phyloP scores from a whole-genome alignment of 2,888 invertebrate species.

The Drosophila mayaguana region DNA sequence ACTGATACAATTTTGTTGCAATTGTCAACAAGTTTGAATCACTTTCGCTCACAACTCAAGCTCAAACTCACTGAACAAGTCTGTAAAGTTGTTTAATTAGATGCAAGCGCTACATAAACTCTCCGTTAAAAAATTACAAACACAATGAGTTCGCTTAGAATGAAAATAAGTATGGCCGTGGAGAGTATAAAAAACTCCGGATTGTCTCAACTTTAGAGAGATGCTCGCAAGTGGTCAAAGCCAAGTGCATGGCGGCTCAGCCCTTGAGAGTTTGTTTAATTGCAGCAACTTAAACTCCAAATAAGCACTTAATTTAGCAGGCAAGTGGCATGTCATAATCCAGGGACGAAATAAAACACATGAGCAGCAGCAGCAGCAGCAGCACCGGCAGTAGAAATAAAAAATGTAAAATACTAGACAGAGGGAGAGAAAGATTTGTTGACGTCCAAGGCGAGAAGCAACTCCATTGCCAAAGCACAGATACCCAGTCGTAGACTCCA shows the following conservation, averaged over 20 bases:
- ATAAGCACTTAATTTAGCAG: conserved; percentile 78
- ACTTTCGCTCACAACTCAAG: conserved; percentile 35
- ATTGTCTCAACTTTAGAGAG: conserved; percentile 40
- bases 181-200: background rate
- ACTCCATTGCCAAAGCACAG: conserved; percentile 57
- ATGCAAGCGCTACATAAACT: background rate
- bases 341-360: conserved; percentile 30
- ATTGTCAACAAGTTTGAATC: conserved; percentile 5
- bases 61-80: conserved; percentile 25
- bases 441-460: conserved; percentile 59
- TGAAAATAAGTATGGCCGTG: background rate
- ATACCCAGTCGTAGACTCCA: conserved; percentile 2
- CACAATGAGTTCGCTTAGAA: conserved; percentile 11
- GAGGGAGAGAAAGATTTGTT: conserved; percentile 27
- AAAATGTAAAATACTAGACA: conserved; percentile 43
- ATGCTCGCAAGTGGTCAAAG: conserved; percentile 44
- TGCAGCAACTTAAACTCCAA: conserved; percentile 76
- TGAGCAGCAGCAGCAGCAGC: conserved; percentile 35
- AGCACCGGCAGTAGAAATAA: conserved; percentile 26
- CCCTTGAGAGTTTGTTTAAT: conserved; percentile 67
- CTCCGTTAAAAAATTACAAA: conserved; percentile 2
- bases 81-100: conserved; percentile 55
- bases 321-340: conserved; percentile 65
- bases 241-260: conserved; percentile 40
- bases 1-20: background rate